Percentiles rank a stretch among this genome's conserved stretches.
Conservation (phyloP, 2,888 invertebrate species). For the Andrena dorsata region DNA sequence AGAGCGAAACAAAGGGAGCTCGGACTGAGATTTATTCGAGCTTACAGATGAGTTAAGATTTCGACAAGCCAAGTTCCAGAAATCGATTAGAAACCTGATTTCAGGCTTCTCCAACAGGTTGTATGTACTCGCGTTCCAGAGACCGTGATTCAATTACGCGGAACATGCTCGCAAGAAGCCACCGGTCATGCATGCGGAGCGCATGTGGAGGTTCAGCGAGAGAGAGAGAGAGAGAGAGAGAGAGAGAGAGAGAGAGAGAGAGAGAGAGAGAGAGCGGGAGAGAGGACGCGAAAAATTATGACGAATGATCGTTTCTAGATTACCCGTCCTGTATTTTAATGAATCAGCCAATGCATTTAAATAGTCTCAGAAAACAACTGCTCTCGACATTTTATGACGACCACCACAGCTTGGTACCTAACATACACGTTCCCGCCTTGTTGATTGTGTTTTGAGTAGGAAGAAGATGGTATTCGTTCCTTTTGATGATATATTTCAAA, state of each 20-base stretch:
- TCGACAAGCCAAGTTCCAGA: conserved; percentile 17
- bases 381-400: conserved; percentile 57
- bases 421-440: neutral
- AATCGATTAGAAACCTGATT: conserved; percentile 59
- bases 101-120: conserved; percentile 1
- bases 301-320: conserved; percentile 71
- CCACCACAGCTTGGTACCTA: neutral
- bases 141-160: conserved; percentile 59
- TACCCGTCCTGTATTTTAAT: conserved; percentile 74
- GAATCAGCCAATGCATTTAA: conserved; percentile 72
- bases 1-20: neutral
- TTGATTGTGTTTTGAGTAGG: neutral
- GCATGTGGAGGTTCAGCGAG: conserved; percentile 1
- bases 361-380: conserved; percentile 67
- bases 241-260: conserved; percentile 57
- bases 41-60: conserved; percentile 25
- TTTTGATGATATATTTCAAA: no score
- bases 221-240: no score
- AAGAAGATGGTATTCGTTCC: no score
- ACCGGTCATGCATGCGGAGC: conserved; percentile 48
- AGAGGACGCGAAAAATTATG: conserved; percentile 70
- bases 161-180: conserved; percentile 57
- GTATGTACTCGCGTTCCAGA: neutral
- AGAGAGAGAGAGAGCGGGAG: conserved; percentile 11
- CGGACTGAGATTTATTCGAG: conserved; percentile 7